Percentiles rank a stretch among this genome's conserved stretches.
phyloP scores from a whole-genome alignment of 2,888 invertebrate genomes.

The Rugalucina vietnamica region DNA sequence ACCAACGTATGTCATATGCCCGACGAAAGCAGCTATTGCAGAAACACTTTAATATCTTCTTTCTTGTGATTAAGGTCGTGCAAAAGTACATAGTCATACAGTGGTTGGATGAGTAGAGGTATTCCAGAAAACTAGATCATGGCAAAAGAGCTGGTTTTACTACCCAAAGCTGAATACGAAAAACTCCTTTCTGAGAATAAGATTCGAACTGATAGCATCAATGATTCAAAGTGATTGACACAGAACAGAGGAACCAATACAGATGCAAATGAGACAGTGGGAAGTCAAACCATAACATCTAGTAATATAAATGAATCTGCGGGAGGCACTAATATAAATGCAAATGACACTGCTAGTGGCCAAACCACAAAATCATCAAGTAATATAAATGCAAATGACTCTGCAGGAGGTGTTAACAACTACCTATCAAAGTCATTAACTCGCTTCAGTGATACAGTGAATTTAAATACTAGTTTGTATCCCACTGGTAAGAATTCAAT shows the following conservation, averaged over 20 bases:
- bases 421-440: no score
- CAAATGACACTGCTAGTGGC: neutral
- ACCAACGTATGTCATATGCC: neutral
- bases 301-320: no score
- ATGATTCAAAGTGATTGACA: neutral
- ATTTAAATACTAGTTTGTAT: no score
- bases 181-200: neutral
- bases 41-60: neutral
- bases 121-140: no score
- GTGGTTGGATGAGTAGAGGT: neutral
- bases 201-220: neutral
- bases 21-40: neutral
- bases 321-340: no score
- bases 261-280: neutral
- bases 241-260: neutral
- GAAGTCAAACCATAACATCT: neutral
- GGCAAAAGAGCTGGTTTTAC: conserved; percentile 1
- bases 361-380: neutral
- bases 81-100: neutral
- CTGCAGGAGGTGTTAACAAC: no score
- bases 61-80: neutral
- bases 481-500: no score
- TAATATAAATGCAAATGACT: no score
- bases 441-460: no score
- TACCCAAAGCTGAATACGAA: neutral